phyloP scores from a whole-genome alignment of 2,797 vertebrate genomes.

The Adelosebastes latens region DNA sequence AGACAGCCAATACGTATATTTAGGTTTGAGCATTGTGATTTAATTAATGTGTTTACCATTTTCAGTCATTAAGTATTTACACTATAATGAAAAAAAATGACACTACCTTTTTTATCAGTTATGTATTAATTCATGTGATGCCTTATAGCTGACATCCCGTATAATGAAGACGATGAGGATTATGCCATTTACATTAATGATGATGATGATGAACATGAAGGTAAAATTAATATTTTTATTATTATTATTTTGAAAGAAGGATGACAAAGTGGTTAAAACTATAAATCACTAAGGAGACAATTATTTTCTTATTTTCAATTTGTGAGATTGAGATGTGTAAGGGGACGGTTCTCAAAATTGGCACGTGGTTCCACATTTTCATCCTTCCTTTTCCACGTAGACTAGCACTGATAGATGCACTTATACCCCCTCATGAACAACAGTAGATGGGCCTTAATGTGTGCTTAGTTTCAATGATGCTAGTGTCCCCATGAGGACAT shows the following conservation, averaged over 20 bases:
- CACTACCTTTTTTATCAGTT: not conserved
- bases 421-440: not conserved
- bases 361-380: conserved; percentile 27
- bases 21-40: not conserved
- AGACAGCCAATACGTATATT: not conserved
- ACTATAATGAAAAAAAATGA: not conserved
- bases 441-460: not conserved
- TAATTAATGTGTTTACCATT: not conserved
- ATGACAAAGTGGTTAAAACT: conserved; percentile 36
- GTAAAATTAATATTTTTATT: conserved; percentile 29
- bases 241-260: conserved; percentile 20
- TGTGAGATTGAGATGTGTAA: not conserved
- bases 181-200: conserved; percentile 20
- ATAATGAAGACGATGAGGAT: conserved; percentile 42
- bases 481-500: not conserved
- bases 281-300: not conserved
- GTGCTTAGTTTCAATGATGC: conserved; percentile 3
- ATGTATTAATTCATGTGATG: conserved; percentile 37
- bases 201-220: conserved; percentile 51
- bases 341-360: not conserved
- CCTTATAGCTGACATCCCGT: conserved; percentile 49
- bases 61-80: not conserved
- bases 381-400: conserved; percentile 37
- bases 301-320: not conserved
- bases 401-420: not conserved